Base-by-base conservation (phyloP, 2,113 vertebrate species). In the Charadrius vociferus region DNA sequence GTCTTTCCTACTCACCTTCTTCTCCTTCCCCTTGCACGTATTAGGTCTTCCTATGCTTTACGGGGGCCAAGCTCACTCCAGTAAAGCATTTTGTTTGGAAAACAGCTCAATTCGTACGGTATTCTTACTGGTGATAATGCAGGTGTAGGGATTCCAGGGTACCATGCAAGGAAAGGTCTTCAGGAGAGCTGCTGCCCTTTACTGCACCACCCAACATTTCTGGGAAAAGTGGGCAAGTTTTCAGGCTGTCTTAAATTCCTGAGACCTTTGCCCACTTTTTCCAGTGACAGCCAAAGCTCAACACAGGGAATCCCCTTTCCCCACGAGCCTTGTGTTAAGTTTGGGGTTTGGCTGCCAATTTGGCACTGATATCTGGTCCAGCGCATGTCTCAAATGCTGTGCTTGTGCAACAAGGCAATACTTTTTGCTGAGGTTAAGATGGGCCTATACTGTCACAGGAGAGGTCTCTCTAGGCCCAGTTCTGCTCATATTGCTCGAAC, bases 171-270 rank as follows among this genome's bases (percentile, higher is more conserved):
- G 24, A 59, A 34, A 86, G 3, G 39, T 36, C 1, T 0, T 5
- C 29, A 10, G 23, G 15, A 75, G 47, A 72, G 24, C 13, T 37
- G 34, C 49, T 39, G 36, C 12, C 15, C 55, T 49, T 24, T 32
- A 13, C 36, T 26, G 16, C 55, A n/a, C 1, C 0, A 6, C 23
- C 36, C 53, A 23, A 34, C 21, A 4, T 1, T 4, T 4, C 14
- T 52, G 36, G 58, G 43, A 68, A 70, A 72, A 39, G 45, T 3
- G 16, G 24, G 12, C n/a, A 58, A 29, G 66, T 47, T 89, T 81
- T 78, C 68, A 81, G 55, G 18, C 15, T 81, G 34, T 73, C 55
- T 77, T 32, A 70, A 26, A 41, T 47, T 41, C 45, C 45, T 1
- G 1, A 85, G 22, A 50, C 5, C 26, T 59, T 29, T 32, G 9